Conservation (phyloP, 2,797 vertebrate species). For the Crax fasciolata region DNA sequence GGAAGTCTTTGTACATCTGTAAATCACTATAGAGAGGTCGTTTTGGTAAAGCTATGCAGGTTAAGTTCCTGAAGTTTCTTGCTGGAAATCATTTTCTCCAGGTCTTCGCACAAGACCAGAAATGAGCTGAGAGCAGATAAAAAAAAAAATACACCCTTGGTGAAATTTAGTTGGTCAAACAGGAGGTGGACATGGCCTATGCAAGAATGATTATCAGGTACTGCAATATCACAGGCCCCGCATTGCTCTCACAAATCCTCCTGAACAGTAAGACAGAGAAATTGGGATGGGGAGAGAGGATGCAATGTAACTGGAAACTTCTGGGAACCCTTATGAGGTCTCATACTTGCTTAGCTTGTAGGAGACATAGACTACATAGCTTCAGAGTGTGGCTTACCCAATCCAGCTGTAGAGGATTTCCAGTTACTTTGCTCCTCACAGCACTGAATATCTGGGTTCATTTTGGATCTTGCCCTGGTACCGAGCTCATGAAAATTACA, state of each 20-base stretch:
- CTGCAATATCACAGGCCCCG: neutral
- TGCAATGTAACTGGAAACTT: neutral
- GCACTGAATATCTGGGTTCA: neutral
- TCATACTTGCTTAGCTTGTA: neutral
- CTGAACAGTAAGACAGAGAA: neutral
- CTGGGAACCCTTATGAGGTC: neutral
- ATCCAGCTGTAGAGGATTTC: neutral
- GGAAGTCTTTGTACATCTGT: neutral
- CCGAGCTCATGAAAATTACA: neutral
- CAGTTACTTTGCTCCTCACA: neutral
- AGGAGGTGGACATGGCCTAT: neutral
- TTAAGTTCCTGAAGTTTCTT: neutral
- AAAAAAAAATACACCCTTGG: too few relatives aligned
- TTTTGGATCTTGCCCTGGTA: neutral
- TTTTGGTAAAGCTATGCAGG: neutral
- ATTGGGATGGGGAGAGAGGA: neutral
- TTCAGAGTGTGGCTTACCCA: neutral
- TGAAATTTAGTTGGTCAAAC: neutral
- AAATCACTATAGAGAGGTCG: neutral
- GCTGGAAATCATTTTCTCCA: neutral
- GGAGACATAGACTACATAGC: neutral
- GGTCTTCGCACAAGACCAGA: neutral
- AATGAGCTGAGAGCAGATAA: neutral
- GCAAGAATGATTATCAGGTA: neutral
- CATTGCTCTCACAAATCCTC: neutral